Percentiles rank a stretch among this genome's conserved stretches.
Evolutionary conservation across 2,888 invertebrate genomes (phyloP).

Genomic region (Malthinus flaveolus): DNA sequence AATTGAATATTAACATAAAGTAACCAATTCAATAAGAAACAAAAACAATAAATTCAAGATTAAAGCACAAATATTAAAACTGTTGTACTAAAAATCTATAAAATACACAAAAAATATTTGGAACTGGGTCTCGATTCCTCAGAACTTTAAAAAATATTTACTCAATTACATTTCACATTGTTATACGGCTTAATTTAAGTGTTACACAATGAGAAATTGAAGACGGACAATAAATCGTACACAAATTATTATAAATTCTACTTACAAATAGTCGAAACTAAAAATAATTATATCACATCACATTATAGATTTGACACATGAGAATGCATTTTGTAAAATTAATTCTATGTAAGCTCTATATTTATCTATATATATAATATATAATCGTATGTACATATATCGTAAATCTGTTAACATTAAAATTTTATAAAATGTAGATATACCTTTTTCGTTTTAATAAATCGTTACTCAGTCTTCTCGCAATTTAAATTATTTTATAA

Average conservation of each 20-base stretch:
- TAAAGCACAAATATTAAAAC: background rate
- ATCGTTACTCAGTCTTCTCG: conserved; percentile 45
- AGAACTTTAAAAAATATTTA: too few species aligned
- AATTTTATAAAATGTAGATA: conserved; percentile 48
- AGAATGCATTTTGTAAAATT: conserved; percentile 40
- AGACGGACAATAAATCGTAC: background rate
- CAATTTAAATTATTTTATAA: conserved; percentile 35
- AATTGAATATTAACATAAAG: conserved; percentile 32
- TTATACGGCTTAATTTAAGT: too few species aligned
- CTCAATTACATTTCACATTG: too few species aligned
- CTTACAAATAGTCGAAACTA: conserved; percentile 19
- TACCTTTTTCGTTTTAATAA: conserved; percentile 34
- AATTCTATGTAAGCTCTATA: conserved; percentile 19
- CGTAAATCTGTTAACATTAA: conserved; percentile 35
- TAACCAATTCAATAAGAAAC: background rate
- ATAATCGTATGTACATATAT: conserved; percentile 20
- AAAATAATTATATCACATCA: conserved; percentile 42
- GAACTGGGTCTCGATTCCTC: too few species aligned
- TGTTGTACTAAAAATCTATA: too few species aligned
- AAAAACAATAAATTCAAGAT: background rate
- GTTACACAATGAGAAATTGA: too few species aligned
- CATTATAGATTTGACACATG: conserved; percentile 53
- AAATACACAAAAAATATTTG: too few species aligned
- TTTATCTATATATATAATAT: conserved; percentile 8
- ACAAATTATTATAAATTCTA: conserved; percentile 14